These are phyloP conservation scores for Subanguina moxae DNA, from an alignment of 1,140 invertebrate genomes.

Conservation along the genomic window DNA sequence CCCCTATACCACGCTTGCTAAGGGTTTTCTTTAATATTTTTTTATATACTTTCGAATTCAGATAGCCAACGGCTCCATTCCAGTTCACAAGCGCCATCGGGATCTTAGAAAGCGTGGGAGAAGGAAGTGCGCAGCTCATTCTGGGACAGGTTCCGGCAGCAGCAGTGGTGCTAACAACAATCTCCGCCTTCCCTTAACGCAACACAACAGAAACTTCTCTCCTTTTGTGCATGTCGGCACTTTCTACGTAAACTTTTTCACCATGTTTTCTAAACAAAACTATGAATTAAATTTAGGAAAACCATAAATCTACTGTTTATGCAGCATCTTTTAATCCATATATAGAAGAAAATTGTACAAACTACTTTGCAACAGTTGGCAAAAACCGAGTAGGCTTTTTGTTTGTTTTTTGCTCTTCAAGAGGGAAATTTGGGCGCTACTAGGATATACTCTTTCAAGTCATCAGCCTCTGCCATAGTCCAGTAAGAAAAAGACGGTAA, in stretches of 20 bases:
- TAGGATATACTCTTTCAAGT: background rate
- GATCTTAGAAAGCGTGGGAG: background rate
- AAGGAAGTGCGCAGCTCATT: background rate
- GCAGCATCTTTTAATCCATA: slow-evolving; percentile 43
- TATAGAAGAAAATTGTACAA: background rate
- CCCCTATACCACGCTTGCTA: too few relatives aligned
- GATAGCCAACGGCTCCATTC: background rate
- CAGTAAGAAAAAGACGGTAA: too few relatives aligned
- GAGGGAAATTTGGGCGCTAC: background rate
- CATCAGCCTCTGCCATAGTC: background rate
- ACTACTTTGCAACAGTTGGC: slow-evolving; percentile 42
- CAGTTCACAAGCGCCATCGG: background rate
- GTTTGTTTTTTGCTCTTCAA: slow-evolving; percentile 5
- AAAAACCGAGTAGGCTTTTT: slow-evolving; percentile 29
- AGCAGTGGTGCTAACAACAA: background rate
- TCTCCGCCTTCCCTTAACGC: background rate
- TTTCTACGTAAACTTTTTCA: background rate
- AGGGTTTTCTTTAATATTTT: too few relatives aligned
- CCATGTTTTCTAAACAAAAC: background rate
- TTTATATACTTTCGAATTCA: background rate
- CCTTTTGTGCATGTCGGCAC: slow-evolving; percentile 11
- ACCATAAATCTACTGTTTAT: slow-evolving; percentile 36
- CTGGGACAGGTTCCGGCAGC: background rate
- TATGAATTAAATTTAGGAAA: slow-evolving; percentile 32
- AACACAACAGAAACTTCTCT: background rate